Evolutionary conservation across 2,888 invertebrate species (phyloP).

Genomic region (Clitarchus hookeri): DNA sequence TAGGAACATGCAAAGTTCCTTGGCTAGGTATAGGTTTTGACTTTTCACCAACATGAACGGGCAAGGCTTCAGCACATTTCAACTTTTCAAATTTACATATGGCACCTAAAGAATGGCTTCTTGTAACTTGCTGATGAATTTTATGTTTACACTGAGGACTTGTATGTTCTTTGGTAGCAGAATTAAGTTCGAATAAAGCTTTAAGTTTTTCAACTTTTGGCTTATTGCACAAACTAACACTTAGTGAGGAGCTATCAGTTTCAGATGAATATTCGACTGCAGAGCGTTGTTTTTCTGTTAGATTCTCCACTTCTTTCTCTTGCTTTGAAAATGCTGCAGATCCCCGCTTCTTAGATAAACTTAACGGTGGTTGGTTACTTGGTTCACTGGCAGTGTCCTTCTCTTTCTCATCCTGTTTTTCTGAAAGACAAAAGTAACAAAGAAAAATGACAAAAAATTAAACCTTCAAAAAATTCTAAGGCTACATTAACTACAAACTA

Average conservation of each 20-base stretch:
- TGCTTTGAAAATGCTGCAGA: slow-evolving; percentile 47
- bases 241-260: slow-evolving; percentile 31
- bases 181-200: slow-evolving; percentile 51
- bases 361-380: slow-evolving; percentile 45
- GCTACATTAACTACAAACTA: neutral
- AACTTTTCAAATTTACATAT: slow-evolving; percentile 34
- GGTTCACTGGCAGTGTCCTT: slow-evolving; percentile 32
- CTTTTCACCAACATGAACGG: slow-evolving; percentile 24
- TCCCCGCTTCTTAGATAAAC: slow-evolving; percentile 47
- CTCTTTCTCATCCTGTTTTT: slow-evolving; percentile 48
- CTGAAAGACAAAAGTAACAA: slow-evolving; percentile 37
- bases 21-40: slow-evolving; percentile 43
- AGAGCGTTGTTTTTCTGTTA: slow-evolving; percentile 47
- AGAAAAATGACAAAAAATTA: too few species aligned
- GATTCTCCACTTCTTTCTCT: slow-evolving; percentile 51
- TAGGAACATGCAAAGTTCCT: slow-evolving; percentile 44
- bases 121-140: slow-evolving; percentile 41
- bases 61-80: neutral
- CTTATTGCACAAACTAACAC: slow-evolving; percentile 45
- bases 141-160: slow-evolving; percentile 38
- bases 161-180: slow-evolving; percentile 40
- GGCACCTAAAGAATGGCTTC: slow-evolving; percentile 48
- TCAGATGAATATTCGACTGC: slow-evolving; percentile 42
- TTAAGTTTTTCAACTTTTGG: slow-evolving; percentile 52
- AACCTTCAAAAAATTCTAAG: too few species aligned